Conservation (phyloP, 2,888 invertebrate genomes). For the Eupeodes luniger region DNA sequence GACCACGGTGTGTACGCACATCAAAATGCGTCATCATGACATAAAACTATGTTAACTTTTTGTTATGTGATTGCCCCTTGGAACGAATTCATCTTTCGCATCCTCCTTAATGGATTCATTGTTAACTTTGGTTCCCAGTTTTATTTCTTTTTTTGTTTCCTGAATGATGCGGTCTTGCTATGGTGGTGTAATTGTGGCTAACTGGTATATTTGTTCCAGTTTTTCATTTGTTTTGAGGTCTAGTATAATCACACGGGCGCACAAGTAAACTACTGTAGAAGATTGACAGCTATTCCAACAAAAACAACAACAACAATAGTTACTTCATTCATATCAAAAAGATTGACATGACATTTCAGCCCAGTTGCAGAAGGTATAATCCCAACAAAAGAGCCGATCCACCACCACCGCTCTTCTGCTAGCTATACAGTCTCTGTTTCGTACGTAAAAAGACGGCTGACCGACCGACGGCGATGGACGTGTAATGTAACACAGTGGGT, state of each 20-base stretch:
- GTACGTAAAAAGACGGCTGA: no score
- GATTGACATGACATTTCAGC: conserved; percentile 72
- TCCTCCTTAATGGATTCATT: conserved; percentile 70
- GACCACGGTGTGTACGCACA: conserved; percentile 34
- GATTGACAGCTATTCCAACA: conserved; percentile 70
- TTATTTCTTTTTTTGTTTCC: neutral
- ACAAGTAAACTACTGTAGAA: conserved; percentile 42
- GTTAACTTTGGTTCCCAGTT: conserved; percentile 44
- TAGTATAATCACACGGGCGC: conserved; percentile 62
- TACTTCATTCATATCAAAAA: conserved; percentile 8
- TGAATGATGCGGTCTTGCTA: neutral
- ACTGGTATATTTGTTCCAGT: conserved; percentile 56
- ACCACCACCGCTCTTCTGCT: neutral
- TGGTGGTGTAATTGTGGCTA: conserved; percentile 66
- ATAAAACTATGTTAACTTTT: conserved; percentile 62
- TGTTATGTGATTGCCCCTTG: conserved; percentile 56
- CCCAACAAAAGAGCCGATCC: conserved; percentile 69
- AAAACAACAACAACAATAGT: conserved; percentile 9
- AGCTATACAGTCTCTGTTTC: no score
- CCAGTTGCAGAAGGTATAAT: conserved; percentile 58
- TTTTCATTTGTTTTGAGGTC: conserved; percentile 68
- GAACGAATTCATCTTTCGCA: conserved; percentile 29
- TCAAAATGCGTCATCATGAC: conserved; percentile 48
- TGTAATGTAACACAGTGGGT: no score
- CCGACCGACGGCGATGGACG: no score